These are phyloP conservation scores for Caenorhabditis sp. DNA, from an alignment of 2,888 invertebrate genomes.

Conservation along the genomic window DNA sequence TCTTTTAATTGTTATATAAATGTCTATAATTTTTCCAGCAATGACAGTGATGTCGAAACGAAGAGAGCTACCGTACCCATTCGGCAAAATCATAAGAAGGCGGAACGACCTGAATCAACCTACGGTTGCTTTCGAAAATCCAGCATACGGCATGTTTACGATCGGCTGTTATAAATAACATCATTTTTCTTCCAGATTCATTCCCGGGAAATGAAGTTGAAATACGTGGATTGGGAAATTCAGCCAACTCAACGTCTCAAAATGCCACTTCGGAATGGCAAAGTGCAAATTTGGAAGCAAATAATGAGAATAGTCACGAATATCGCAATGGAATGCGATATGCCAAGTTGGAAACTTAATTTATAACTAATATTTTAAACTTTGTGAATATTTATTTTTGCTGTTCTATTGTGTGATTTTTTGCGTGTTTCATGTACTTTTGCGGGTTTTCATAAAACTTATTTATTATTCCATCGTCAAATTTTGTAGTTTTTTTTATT, in stretches of 20 bases:
- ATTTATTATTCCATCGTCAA: too few species aligned
- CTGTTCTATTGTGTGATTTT: too few species aligned
- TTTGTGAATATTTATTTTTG: too few species aligned
- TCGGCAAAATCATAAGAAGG: conserved; percentile 39
- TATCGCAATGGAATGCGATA: conserved; percentile 54
- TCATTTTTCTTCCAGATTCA: neutral
- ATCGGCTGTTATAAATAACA: too few species aligned
- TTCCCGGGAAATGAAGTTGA: conserved; percentile 48
- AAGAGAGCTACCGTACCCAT: conserved; percentile 38
- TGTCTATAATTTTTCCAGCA: conserved; percentile 9
- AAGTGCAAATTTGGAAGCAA: conserved; percentile 41
- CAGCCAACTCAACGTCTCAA: neutral
- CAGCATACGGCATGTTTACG: conserved; percentile 6
- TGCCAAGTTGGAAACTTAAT: conserved; percentile 50
- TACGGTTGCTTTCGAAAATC: conserved; percentile 57
- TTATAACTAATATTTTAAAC: neutral
- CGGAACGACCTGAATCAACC: conserved; percentile 44
- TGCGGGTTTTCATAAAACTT: too few species aligned
- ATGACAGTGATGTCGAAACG: conserved; percentile 34
- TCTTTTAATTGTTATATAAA: too few species aligned
- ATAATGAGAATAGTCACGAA: conserved; percentile 27
- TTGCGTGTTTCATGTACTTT: too few species aligned
- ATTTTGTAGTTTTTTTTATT: too few species aligned
- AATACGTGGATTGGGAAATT: conserved; percentile 51
- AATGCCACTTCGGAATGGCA: conserved; percentile 47